Evolutionary conservation across 2,113 vertebrate genomes (phyloP), one percentile per base, ranked within the genome.

Genomic region (Arizona elegans): DNA sequence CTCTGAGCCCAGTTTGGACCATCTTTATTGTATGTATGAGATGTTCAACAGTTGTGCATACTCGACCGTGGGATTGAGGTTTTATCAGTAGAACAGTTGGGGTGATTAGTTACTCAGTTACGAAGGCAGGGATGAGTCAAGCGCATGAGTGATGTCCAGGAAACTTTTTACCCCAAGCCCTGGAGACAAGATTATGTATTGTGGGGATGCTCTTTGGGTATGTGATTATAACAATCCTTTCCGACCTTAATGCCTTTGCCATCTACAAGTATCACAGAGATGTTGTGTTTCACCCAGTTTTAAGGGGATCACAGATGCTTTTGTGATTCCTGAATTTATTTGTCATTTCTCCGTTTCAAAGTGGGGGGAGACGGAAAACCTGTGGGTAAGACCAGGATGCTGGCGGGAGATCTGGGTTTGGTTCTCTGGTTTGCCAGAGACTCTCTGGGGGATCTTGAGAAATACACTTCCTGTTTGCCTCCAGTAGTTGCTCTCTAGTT

Each of bases 361-460:
- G 23, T 56, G 58, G 29, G 29, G 29, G 70, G 88, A 62, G 65
- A 38, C 58, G 88, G 54, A 11, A 90, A 86, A 86, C 47, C 92
- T 90, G 88, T 86, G 92, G 92, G 88, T 86, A 90, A 75, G 43
- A 29, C 47, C 38, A 58, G 53, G 87, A 93, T 90, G 88, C 92
- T 90, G 88, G 55, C 86, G 88, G 86, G 86, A 62, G 75, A 93
- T 93, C 75, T 62, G 55, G 75, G 55, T 93, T 90, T 90, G 88
- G 75, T 93, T 90, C 92, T 88, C 92, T 90, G 70, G n/a, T 93
- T 50, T 86, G 54, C 55, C 88, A 93, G 47, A 9, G 26, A 88
- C 88, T 90, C 92, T 86, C 92, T 53, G 43, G 88, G 75, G 92
- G 88, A 90, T 93, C 55, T 86, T 93, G 88, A 90, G 88, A 86